These are phyloP conservation scores for Lacanobia wlatinum DNA, from an alignment of 2,888 invertebrate genomes.

Conservation along the genomic window DNA sequence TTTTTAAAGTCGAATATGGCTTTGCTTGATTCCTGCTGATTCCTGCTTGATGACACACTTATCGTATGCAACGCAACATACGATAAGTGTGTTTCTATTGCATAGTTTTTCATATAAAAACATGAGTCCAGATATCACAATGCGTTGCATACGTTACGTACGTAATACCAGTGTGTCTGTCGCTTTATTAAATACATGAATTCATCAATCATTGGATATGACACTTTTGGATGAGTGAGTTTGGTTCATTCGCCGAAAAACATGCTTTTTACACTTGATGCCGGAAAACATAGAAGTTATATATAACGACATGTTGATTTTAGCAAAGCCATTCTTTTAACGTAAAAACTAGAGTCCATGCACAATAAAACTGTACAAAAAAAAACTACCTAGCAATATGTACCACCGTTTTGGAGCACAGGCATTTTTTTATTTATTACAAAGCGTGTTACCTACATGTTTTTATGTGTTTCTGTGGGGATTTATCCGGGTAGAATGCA, in stretches of 20 bases:
- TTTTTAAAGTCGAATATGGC: background rate
- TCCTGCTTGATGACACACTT: no score
- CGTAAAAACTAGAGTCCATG: slow-evolving; percentile 1
- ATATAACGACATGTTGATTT: background rate
- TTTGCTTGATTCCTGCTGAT: background rate
- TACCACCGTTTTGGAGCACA: slow-evolving; percentile 40
- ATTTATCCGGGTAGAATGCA: slow-evolving; percentile 51
- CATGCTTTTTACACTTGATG: no score
- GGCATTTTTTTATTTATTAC: slow-evolving; percentile 55
- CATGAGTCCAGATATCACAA: no score
- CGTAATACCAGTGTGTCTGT: no score
- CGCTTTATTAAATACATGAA: background rate
- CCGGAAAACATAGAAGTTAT: background rate
- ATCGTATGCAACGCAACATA: no score
- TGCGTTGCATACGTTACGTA: no score
- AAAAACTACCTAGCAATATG: slow-evolving; percentile 11
- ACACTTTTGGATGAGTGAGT: background rate
- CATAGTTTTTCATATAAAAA: no score
- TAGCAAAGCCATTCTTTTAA: slow-evolving; percentile 6
- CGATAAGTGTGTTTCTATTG: no score
- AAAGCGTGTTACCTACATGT: slow-evolving; percentile 47
- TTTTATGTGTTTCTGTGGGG: slow-evolving; percentile 44
- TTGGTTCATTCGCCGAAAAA: no score
- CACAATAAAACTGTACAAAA: slow-evolving; percentile 29
- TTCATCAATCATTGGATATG: background rate